Evolutionary conservation across 2,888 invertebrate species (phyloP), one percentile per base, ranked within the genome.

Genomic region (Drosophila borealis): DNA sequence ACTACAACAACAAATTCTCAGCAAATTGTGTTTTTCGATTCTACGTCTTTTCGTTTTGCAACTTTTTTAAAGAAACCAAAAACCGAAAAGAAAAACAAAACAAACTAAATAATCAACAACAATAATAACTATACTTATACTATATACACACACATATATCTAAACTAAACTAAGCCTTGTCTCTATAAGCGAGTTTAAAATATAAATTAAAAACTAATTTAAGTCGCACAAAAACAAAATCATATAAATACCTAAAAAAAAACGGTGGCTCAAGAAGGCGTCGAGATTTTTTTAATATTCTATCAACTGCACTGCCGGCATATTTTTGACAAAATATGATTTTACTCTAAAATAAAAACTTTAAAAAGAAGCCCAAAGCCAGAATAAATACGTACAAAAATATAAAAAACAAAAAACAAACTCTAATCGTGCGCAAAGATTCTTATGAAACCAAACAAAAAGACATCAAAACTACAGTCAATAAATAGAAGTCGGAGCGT

Each of bases 221-320:
- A 74, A 78, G 60, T 81, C 80, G 88, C 88, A 87, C 88, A 81
- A 88, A 77, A 66, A 54, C 42, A 42, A 42, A 50, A 56, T 59
- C 56, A 54, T 42, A 49, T 13, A 41, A 60, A 13, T 8, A 41
- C 44, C 25, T 14, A 45, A 56, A 61, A 14, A 45, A 56, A 61
- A 14, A 21, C 77, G 49, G 49, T 55, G 67, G 62, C 72, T 62
- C 51, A 60, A 70, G 57, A 61, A 63, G 57, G 61, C 73, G 65
- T 70, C 51, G 53, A 59, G 60, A 73, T 69, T 75, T 68, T 69
- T 70, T 61, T 56, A 65, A 75, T 64, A 70, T 76, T 77, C 76
- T 85, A 74, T 85, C 63, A 88, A 87, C 75, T 88, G 89, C 86
- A 87, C 86, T 87, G 86, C 86, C 86, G 89, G 84, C 87, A 80